Percentiles rank a stretch among this genome's conserved stretches.
Conservation (phyloP, 2,797 vertebrate genomes). For the Nyctibius grandis region DNA sequence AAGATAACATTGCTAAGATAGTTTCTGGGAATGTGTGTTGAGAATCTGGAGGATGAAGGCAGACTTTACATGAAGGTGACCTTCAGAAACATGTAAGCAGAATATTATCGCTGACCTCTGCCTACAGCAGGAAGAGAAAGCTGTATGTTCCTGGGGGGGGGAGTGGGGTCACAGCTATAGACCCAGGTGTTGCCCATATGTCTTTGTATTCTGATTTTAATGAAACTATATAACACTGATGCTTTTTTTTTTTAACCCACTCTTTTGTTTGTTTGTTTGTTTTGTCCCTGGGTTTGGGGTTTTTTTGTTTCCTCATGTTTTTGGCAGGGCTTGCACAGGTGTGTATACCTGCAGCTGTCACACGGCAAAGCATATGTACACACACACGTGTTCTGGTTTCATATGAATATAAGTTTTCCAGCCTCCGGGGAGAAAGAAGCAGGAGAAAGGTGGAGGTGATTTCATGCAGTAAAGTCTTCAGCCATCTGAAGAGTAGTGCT, state of each 20-base stretch:
- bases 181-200: conserved; percentile 25
- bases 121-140: neutral
- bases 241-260: neutral
- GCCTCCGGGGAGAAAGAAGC: neutral
- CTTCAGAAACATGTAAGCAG: neutral
- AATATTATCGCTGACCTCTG: neutral
- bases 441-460: neutral
- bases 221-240: neutral
- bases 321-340: neutral
- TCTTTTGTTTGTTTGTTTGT: neutral
- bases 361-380: neutral
- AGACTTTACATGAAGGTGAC: neutral
- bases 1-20: neutral
- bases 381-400: neutral
- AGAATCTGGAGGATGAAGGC: neutral
- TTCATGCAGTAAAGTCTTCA: neutral
- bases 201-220: neutral
- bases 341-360: neutral
- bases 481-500: neutral
- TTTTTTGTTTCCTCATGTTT: neutral
- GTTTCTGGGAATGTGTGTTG: neutral
- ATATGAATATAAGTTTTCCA: neutral
- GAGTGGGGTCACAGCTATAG: neutral
- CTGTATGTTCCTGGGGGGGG: neutral
- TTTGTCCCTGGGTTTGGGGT: neutral